Evolutionary conservation across 1,140 invertebrate species (phyloP).

Genomic region (Leptinotarsa defecta): DNA sequence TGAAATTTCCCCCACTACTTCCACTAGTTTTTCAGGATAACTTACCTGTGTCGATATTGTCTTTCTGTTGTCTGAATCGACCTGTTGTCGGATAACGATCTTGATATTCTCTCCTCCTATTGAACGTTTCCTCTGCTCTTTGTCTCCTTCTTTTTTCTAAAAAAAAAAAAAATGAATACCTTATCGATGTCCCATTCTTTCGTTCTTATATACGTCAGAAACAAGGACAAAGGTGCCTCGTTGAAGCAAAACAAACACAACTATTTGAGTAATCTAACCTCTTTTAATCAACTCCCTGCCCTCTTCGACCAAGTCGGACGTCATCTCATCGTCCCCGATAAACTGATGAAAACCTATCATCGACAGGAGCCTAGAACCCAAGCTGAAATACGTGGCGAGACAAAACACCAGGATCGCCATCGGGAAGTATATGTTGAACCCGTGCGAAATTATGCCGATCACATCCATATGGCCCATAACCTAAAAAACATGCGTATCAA

Average conservation of each 20-base stretch:
- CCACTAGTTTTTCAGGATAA: background rate
- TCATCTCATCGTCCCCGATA: slow-evolving; percentile 90
- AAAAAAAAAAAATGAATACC: slow-evolving; percentile 38
- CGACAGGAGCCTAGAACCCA: slow-evolving; percentile 88
- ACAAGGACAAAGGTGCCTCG: too few relatives aligned
- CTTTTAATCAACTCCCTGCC: slow-evolving; percentile 87
- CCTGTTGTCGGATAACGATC: slow-evolving; percentile 65
- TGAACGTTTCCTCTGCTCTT: slow-evolving; percentile 77
- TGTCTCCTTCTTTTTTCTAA: slow-evolving; percentile 80
- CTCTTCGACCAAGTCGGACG: slow-evolving; percentile 90
- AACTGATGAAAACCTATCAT: slow-evolving; percentile 95
- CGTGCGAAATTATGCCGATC: slow-evolving; percentile 93
- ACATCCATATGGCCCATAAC: slow-evolving; percentile 99
- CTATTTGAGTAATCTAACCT: slow-evolving; percentile 59
- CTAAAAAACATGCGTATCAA: slow-evolving; percentile 59
- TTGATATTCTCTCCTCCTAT: slow-evolving; percentile 71
- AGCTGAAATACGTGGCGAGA: slow-evolving; percentile 91
- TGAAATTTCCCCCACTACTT: too few relatives aligned
- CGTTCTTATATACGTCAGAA: too few relatives aligned
- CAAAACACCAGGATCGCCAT: slow-evolving; percentile 95
- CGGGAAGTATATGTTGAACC: slow-evolving; percentile 99
- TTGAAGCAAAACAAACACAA: too few relatives aligned
- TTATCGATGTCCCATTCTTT: too few relatives aligned
- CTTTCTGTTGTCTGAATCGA: slow-evolving; percentile 61
- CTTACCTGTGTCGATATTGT: slow-evolving; percentile 62